Base-by-base conservation (phyloP, 2,888 invertebrate genomes). In the Yponomeuta plumbellus region DNA sequence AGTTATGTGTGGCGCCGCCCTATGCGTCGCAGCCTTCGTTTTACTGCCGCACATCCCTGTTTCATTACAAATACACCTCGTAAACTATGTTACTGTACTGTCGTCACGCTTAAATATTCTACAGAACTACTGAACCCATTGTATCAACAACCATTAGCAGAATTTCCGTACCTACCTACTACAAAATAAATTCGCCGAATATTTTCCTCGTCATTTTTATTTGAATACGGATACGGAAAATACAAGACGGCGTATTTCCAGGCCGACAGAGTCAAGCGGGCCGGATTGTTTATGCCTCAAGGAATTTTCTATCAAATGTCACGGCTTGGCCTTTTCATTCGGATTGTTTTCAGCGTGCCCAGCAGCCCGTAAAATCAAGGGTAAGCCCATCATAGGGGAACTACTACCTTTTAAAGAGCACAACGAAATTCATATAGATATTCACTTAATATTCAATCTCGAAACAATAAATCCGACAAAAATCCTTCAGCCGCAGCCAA, bases 231-330 rank as follows among this genome's bases (percentile, higher is more conserved):
- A 52, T 52, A 52, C 44, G 61, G 17, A 61, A 61, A 23, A 61
- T 26, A 21, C 58, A 22, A 58, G 58, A 58, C 58, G 58, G 58
- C 58, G 26, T 10, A 61, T 61, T 61, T 61, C n/a, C 8, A 67
- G 69, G 61, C 66, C 65, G 69, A 69, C 71, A 75, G 75, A 73
- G 69, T 70, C 69, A 71, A 71, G 71, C 69, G 71, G 69, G 67
- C 61, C 34, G 69, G 71, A 73, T 76, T 74, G 74, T 84, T 83
- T 84, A 86, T 83, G 86, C 80, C 84, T 79, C 79, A 75, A 78
- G 74, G 79, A 78, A 76, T 81, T 81, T 86, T 85, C 84, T 83
- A 87, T 87, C 87, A 87, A 87, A 87, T 86, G 86, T 84, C 87
- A 85, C 77, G 78, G 75, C 75, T 70, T 79, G 83, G 77, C 81